Evolutionary conservation across 2,113 vertebrate species (phyloP).

Genomic region (Hemiscyllium ocellatum): DNA sequence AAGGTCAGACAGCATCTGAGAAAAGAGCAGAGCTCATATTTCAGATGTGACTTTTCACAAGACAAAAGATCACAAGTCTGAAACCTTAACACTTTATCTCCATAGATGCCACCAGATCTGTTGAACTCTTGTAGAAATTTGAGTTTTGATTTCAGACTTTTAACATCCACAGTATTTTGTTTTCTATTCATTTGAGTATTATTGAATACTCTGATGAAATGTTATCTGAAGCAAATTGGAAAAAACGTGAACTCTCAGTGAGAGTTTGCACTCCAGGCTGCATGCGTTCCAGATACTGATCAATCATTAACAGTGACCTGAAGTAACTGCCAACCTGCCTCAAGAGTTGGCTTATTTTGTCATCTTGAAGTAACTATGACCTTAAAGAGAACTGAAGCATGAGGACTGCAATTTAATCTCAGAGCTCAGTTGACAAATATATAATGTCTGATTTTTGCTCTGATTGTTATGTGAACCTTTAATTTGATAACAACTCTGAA

Average conservation of each 20-base stretch:
- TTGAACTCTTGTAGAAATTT: no score
- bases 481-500: background rate
- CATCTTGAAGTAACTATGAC: background rate
- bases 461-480: background rate
- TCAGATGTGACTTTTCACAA: no score
- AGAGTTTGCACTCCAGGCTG: background rate
- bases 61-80: no score
- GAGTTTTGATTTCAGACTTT: no score
- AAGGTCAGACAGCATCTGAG: no score
- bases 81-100: no score
- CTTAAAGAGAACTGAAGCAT: background rate
- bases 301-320: background rate
- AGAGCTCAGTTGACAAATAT: background rate
- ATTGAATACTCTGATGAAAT: background rate
- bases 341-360: background rate
- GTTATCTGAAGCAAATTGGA: background rate
- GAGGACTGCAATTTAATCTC: slow-evolving; percentile 2
- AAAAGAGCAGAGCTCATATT: background rate
- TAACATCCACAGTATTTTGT: no score
- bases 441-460: background rate
- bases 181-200: background rate
- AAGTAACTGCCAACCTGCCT: background rate
- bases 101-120: no score
- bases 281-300: background rate
- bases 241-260: background rate